Evolutionary conservation across 2,113 vertebrate species (phyloP), one percentile per base, ranked within the genome.

Genomic region (Panthera leo): DNA sequence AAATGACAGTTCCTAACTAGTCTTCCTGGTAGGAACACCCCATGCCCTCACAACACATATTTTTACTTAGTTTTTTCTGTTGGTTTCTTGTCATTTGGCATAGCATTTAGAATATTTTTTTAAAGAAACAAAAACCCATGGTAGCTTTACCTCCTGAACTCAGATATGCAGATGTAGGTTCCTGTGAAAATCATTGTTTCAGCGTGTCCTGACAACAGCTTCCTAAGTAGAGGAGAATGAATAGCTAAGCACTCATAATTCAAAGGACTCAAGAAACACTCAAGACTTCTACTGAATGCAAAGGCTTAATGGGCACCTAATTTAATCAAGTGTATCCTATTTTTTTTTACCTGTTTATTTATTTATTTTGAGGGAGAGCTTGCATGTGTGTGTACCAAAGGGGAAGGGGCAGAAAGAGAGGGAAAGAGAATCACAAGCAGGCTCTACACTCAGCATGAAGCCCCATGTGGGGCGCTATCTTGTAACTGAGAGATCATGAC

Each of bases 211-310:
- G 31, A 45, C 6, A 86, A 8, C 42, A 89, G 55, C 45, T 51
- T 91, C 31, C 58, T 76, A 71, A 42, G 45, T 88, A 65, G 7
- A 84, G 14, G 31, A 29, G 3, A 31, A 29, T 76, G 51, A 86
- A 14, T 21, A 90, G 18, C 48, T 78, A 63, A 95, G 2, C 23
- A 65, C n/a, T 65, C 55, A 75, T 0, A 85, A 48, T 31, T 76
- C 53, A 42, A 68, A 85, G 85, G 67, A 84, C 31, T 91, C 68
- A 91, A 90, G 96, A 92, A 93, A 94, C 93, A 51, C 15, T 84
- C 27, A 51, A 63, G 71, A 78, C 34, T 79, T 85, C 31, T 42
- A 70, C 36, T 85, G 39, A 95, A 45, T 65, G 18, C 29, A 90
- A 61, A 97, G 25, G 42, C 23, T 96, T 39, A 65, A 63, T 45